Evolutionary conservation across 2,113 vertebrate genomes (phyloP).

Genomic region (Dicerorhinus sumatrensis): DNA sequence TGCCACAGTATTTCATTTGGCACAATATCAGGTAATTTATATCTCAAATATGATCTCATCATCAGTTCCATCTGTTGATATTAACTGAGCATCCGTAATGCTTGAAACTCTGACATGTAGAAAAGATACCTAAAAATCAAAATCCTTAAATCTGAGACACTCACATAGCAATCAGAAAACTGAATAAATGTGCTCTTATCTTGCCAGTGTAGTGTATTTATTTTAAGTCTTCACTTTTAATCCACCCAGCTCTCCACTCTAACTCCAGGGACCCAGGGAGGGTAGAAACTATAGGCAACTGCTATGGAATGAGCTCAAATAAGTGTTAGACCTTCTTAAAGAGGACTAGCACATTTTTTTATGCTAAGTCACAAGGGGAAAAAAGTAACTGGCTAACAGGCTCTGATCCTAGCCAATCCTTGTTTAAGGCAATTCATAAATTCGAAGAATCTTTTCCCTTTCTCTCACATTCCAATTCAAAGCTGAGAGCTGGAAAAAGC

Average conservation of each 20-base stretch:
- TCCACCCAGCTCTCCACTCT: background rate
- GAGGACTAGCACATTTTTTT: background rate
- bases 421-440: background rate
- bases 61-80: slow-evolving; percentile 68
- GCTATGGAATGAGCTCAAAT: background rate
- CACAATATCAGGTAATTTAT: slow-evolving; percentile 74
- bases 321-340: background rate
- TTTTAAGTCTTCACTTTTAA: slow-evolving; percentile 39
- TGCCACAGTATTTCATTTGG: slow-evolving; percentile 79
- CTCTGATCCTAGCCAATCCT: background rate
- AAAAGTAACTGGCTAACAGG: background rate
- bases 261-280: background rate
- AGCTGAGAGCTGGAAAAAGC: background rate
- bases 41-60: slow-evolving; percentile 75
- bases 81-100: background rate
- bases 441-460: background rate
- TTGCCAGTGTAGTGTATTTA: background rate
- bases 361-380: background rate
- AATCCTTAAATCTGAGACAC: background rate
- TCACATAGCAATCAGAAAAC: background rate
- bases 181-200: background rate
- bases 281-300: background rate
- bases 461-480: slow-evolving; percentile 10
- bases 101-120: slow-evolving; percentile 27
- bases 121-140: slow-evolving; percentile 51